phyloP scores from a whole-genome alignment of 2,888 invertebrate species.

The Eupithecia exiguata region DNA sequence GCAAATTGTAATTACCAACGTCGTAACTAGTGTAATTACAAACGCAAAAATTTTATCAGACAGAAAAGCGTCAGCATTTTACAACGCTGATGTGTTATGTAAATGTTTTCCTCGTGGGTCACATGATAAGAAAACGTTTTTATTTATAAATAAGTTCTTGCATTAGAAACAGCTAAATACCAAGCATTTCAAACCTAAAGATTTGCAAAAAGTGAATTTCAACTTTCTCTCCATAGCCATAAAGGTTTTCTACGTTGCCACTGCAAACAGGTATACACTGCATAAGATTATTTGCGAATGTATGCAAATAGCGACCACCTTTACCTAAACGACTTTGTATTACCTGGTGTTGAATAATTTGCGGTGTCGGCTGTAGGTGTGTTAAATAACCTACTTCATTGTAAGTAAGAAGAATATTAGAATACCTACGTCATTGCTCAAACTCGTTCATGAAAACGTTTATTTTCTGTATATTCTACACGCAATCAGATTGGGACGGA shows the following conservation, averaged over 20 bases:
- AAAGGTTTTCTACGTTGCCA: background rate
- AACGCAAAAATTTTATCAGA: background rate
- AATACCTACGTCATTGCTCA: background rate
- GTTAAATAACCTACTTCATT: background rate
- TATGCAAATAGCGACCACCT: slow-evolving; percentile 56
- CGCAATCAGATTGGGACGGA: background rate
- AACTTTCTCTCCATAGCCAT: background rate
- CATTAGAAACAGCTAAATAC: background rate
- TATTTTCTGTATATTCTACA: background rate
- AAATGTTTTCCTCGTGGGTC: slow-evolving; percentile 3
- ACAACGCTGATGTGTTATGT: slow-evolving; percentile 6
- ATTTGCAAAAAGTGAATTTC: slow-evolving; percentile 2
- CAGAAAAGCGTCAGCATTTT: background rate
- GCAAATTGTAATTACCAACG: background rate
- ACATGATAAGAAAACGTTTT: background rate
- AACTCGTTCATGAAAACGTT: background rate
- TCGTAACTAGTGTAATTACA: background rate
- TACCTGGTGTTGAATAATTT: slow-evolving; percentile 25
- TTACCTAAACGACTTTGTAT: slow-evolving; percentile 33
- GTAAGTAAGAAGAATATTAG: background rate
- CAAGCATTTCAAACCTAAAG: background rate
- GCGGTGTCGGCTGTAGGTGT: slow-evolving; percentile 8
- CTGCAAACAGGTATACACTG: background rate
- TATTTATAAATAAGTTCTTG: slow-evolving; percentile 7
- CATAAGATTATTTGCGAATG: slow-evolving; percentile 41